Conservation (phyloP, 2,797 vertebrate species). For the Chloroceryle amazona region DNA sequence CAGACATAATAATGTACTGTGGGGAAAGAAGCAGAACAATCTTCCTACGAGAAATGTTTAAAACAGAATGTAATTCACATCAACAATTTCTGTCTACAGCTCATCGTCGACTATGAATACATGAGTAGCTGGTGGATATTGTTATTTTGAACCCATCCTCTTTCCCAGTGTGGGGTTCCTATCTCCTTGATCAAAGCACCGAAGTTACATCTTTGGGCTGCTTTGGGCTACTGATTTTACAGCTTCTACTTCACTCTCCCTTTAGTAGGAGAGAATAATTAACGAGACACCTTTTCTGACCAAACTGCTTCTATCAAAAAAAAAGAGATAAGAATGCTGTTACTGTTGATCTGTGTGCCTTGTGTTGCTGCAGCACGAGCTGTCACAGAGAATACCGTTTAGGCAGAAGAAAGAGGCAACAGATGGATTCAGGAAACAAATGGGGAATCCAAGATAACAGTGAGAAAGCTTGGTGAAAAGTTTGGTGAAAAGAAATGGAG, state of each 20-base stretch:
- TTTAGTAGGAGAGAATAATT: not conserved
- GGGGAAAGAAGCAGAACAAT: not conserved
- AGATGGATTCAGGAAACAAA: constrained; percentile 26
- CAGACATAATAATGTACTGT: not conserved
- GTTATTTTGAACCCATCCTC: not conserved
- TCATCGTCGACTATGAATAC: not conserved
- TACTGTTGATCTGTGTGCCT: not conserved
- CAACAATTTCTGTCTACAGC: not conserved
- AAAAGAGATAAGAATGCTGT: not conserved
- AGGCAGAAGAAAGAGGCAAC: not conserved
- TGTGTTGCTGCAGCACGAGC: not conserved
- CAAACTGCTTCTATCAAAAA: not conserved
- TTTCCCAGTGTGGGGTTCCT: not conserved
- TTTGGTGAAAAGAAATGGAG: constrained; percentile 6
- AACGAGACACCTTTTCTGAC: not conserved
- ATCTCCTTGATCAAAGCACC: not conserved
- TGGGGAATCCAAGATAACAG: not conserved
- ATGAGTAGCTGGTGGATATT: not conserved
- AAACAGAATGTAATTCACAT: not conserved
- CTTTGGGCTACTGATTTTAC: not conserved
- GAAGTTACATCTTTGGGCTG: not conserved
- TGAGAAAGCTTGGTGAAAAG: not conserved
- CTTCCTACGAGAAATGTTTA: not conserved
- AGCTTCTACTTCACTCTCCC: not conserved
- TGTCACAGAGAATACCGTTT: not conserved